Percentiles rank a stretch among this genome's conserved stretches.
Conservation (phyloP, 2,797 vertebrate species). For the Erithacus rubecula region DNA sequence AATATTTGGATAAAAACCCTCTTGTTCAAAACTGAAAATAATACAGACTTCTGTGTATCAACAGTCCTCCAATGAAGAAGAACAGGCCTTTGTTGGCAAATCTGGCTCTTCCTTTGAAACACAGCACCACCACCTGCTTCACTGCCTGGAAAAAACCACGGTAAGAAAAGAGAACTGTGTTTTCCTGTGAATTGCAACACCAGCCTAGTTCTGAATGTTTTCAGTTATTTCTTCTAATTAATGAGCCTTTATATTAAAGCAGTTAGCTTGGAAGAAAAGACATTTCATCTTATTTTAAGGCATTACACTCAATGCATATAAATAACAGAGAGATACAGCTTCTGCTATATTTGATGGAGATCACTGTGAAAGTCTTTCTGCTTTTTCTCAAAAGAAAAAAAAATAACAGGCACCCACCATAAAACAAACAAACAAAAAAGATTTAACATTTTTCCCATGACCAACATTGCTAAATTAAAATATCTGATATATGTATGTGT, state of each 20-base stretch:
- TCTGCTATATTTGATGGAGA: neutral
- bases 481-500: neutral
- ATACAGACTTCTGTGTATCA: constrained; percentile 60
- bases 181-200: neutral
- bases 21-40: constrained; percentile 58
- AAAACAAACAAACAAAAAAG: neutral
- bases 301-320: neutral
- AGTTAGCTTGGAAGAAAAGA: neutral
- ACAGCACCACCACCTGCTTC: constrained; percentile 92
- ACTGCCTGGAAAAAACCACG: constrained; percentile 96
- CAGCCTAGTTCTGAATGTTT: neutral
- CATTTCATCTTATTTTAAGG: neutral
- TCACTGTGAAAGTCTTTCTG: neutral
- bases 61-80: constrained; percentile 89
- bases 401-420: too few species aligned
- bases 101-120: constrained; percentile 86
- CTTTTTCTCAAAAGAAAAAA: neutral
- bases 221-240: neutral
- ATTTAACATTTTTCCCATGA: neutral
- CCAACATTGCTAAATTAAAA: neutral
- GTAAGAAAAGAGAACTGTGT: constrained; percentile 76
- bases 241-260: neutral
- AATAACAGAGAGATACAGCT: neutral
- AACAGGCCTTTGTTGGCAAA: constrained; percentile 87
- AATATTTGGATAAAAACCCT: constrained; percentile 26